Conservation (phyloP, 2,888 invertebrate genomes). For the Tridacna crocea region DNA sequence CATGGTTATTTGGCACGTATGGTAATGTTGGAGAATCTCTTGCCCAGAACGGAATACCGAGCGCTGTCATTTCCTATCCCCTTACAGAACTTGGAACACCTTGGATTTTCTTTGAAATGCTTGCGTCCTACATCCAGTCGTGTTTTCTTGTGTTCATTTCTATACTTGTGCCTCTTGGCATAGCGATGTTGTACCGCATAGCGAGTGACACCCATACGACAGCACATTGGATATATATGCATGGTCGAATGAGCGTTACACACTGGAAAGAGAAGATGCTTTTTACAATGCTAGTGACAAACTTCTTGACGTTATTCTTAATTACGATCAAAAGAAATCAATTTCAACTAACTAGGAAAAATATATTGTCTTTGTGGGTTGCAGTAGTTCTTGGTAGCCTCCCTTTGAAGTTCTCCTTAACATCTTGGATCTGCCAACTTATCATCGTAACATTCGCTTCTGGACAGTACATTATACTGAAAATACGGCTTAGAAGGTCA, state of each 20-base stretch:
- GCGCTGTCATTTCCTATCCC: conserved; percentile 73
- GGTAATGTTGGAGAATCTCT: conserved; percentile 67
- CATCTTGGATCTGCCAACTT: background rate
- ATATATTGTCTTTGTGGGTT: conserved; percentile 8
- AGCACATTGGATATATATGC: background rate
- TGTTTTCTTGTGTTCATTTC: conserved; percentile 35
- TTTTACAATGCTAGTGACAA: conserved; percentile 26
- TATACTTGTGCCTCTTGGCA: background rate
- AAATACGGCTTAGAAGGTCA: conserved; percentile 30
- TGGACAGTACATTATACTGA: conserved; percentile 57
- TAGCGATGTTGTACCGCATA: background rate
- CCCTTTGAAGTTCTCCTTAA: background rate
- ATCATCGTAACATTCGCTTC: conserved; percentile 41
- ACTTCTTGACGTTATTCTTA: conserved; percentile 23
- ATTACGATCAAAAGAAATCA: conserved; percentile 27
- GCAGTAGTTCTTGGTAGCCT: background rate
- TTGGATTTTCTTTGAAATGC: conserved; percentile 59
- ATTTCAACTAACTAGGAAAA: conserved; percentile 11
- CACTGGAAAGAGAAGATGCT: conserved; percentile 15
- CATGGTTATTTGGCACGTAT: conserved; percentile 59
- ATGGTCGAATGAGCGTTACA: background rate
- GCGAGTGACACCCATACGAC: background rate
- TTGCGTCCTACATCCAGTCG: conserved; percentile 63
- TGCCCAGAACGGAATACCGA: conserved; percentile 65
- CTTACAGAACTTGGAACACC: conserved; percentile 60